These are phyloP conservation scores for Akabosia matsudoensis DNA, from an alignment of 1,140 invertebrate genomes.

Conservation along the genomic window DNA sequence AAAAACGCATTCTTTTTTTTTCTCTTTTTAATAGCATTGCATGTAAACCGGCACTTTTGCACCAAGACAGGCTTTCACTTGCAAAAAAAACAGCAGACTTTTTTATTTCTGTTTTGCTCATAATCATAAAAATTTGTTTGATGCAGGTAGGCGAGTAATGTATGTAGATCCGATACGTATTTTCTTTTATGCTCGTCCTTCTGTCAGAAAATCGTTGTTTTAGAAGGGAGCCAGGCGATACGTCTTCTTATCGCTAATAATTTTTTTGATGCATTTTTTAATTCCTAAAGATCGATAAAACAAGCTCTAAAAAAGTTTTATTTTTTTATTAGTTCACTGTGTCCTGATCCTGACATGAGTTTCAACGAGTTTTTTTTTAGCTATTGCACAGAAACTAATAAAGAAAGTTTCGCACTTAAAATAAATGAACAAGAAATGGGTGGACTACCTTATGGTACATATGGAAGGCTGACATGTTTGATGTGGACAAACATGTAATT, in stretches of 20 bases:
- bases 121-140: constrained; percentile 9
- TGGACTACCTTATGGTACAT: background rate
- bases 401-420: background rate
- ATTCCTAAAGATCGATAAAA: constrained; percentile 3
- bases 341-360: background rate
- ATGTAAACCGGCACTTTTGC: constrained; percentile 5
- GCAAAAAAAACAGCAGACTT: background rate
- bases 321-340: background rate
- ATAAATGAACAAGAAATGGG: background rate
- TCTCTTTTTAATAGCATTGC: background rate
- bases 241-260: background rate
- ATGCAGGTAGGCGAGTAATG: background rate
- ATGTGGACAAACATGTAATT: background rate
- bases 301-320: constrained; percentile 8
- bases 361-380: background rate
- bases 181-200: background rate
- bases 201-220: background rate
- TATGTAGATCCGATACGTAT: background rate
- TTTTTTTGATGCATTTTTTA: constrained; percentile 4
- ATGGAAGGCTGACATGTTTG: background rate
- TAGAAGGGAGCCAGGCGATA: background rate
- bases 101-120: background rate
- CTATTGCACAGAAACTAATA: background rate
- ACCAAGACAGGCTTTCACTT: background rate
- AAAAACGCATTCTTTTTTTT: background rate